These are phyloP conservation scores for Arrhamphus sclerolepis DNA, from an alignment of 2,797 vertebrate species.

Conservation along the genomic window DNA sequence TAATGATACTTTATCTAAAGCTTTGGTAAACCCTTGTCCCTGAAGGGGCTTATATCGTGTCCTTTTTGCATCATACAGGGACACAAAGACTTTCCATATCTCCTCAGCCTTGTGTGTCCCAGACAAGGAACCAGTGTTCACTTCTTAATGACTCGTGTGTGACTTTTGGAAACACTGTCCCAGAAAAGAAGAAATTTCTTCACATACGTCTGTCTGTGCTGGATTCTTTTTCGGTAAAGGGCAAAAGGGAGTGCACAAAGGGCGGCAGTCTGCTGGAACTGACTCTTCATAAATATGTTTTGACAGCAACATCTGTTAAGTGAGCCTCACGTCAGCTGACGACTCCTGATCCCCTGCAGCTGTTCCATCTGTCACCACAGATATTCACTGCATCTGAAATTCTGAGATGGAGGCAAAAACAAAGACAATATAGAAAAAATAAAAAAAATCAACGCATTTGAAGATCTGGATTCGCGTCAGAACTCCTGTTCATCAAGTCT, in stretches of 20 bases:
- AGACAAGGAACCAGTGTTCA: neutral
- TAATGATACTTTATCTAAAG: no score
- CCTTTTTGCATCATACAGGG: neutral
- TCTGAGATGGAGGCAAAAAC: neutral
- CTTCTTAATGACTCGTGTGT: neutral
- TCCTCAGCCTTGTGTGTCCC: neutral
- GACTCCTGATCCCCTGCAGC: constrained; percentile 41
- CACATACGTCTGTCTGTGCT: neutral
- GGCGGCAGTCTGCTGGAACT: neutral
- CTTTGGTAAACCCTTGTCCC: no score
- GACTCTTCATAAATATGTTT: constrained; percentile 42
- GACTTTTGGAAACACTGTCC: neutral
- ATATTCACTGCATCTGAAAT: neutral
- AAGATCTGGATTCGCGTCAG: no score
- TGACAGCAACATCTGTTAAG: constrained; percentile 62
- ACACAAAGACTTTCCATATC: neutral
- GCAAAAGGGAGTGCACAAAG: constrained; percentile 9
- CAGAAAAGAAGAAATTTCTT: neutral
- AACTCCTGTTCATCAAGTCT: no score
- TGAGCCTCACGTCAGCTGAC: constrained; percentile 15
- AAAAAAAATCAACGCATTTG: no score
- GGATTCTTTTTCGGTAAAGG: neutral
- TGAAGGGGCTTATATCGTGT: no score
- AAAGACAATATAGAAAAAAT: neutral
- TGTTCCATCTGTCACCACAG: constrained; percentile 20